Evolutionary conservation across 2,113 vertebrate genomes (phyloP).

Genomic region (Mugil cephalus): DNA sequence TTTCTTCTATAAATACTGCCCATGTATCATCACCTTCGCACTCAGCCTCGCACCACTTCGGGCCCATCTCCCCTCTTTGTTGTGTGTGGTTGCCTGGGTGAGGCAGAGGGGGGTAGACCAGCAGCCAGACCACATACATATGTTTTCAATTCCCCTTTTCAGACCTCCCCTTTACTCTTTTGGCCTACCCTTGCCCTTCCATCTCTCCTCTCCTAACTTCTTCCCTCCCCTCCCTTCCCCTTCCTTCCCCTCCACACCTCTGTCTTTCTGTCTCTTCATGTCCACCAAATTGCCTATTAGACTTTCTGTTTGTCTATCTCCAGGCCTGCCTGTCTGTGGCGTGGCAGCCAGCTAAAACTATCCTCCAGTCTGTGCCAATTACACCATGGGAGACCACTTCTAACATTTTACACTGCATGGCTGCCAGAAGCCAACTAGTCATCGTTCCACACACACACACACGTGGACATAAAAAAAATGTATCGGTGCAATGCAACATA

Average conservation of each 20-base stretch:
- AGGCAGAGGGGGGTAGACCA: conserved; percentile 65
- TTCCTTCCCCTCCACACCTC: background rate
- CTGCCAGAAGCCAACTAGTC: conserved; percentile 29
- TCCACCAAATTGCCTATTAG: conserved; percentile 72
- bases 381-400: conserved; percentile 66
- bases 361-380: conserved; percentile 50
- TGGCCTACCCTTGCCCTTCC: conserved; percentile 49
- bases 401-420: conserved; percentile 53
- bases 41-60: conserved; percentile 71
- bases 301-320: conserved; percentile 69
- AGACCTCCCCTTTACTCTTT: conserved; percentile 62
- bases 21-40: conserved; percentile 74
- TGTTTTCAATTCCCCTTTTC: conserved; percentile 71
- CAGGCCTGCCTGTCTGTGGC: conserved; percentile 57
- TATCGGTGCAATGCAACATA: conserved; percentile 16
- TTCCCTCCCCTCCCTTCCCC: conserved; percentile 13
- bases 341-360: conserved; percentile 62
- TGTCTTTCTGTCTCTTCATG: conserved; percentile 30
- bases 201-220: conserved; percentile 29
- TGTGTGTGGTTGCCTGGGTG: conserved; percentile 75
- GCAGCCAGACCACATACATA: conserved; percentile 75
- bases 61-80: conserved; percentile 72
- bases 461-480: conserved; percentile 10
- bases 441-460: conserved; percentile 14
- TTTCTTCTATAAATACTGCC: conserved; percentile 51